phyloP scores from a whole-genome alignment of 1,140 invertebrate species.

The Amphibalanus amphitrite region DNA sequence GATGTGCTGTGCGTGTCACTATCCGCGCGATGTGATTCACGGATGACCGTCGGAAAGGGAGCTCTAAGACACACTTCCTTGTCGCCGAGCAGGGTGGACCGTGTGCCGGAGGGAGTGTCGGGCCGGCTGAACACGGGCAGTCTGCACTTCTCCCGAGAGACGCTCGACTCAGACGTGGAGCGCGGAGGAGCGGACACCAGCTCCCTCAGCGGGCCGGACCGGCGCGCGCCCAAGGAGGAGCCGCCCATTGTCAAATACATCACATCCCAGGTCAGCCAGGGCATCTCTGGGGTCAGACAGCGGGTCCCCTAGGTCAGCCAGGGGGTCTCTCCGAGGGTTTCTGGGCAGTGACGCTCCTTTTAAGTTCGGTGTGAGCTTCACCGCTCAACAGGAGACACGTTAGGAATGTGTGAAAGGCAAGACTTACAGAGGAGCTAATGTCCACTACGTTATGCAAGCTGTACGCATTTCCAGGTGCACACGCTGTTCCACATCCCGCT shows the following conservation, averaged over 20 bases:
- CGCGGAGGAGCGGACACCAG: neutral
- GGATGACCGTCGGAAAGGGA: too few species aligned
- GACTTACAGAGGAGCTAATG: too few species aligned
- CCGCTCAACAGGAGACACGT: neutral
- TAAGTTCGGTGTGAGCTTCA: slow-evolving; percentile 5
- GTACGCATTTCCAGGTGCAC: slow-evolving; percentile 35
- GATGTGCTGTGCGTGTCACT: neutral
- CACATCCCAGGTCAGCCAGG: slow-evolving; percentile 48
- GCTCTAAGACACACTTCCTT: too few species aligned
- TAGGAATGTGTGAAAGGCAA: too few species aligned
- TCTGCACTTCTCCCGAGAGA: slow-evolving; percentile 19
- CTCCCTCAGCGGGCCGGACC: neutral
- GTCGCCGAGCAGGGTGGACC: neutral
- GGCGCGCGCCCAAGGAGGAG: slow-evolving; percentile 33
- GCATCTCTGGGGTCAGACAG: neutral
- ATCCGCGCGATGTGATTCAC: neutral
- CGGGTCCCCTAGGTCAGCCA: neutral
- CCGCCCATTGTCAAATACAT: slow-evolving; percentile 68
- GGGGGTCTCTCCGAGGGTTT: neutral
- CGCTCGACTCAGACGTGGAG: slow-evolving; percentile 19
- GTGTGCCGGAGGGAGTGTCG: neutral
- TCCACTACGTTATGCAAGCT: neutral
- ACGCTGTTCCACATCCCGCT: slow-evolving; percentile 79
- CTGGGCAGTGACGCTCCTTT: neutral
- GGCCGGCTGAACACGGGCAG: neutral